Conservation (phyloP, 2,888 invertebrate species). For the Poecilus cupreus region DNA sequence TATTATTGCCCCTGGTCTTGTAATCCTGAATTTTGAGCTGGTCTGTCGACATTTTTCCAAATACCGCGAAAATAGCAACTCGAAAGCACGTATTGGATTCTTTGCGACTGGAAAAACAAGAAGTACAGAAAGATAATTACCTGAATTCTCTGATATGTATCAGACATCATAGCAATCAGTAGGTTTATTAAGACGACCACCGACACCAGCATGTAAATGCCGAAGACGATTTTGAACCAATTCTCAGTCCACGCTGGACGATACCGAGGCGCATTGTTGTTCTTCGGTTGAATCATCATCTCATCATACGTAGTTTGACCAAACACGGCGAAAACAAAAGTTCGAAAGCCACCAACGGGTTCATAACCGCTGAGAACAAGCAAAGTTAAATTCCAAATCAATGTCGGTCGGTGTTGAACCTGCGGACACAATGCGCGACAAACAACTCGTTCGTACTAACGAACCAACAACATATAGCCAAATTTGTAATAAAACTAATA, state of each 20-base stretch:
- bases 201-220: slow-evolving; percentile 98
- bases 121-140: slow-evolving; percentile 78
- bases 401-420: slow-evolving; percentile 11
- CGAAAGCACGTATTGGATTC: slow-evolving; percentile 94
- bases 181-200: slow-evolving; percentile 98
- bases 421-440: slow-evolving; percentile 27
- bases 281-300: slow-evolving; percentile 72
- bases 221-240: slow-evolving; percentile 94
- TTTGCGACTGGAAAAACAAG: slow-evolving; percentile 88
- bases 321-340: slow-evolving; percentile 98
- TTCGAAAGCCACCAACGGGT: slow-evolving; percentile 94
- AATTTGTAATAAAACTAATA: slow-evolving; percentile 33
- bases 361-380: slow-evolving; percentile 84
- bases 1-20: slow-evolving; percentile 73
- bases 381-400: slow-evolving; percentile 62
- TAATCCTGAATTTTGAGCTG: slow-evolving; percentile 83
- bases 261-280: slow-evolving; percentile 78
- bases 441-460: slow-evolving; percentile 45
- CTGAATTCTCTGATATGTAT: slow-evolving; percentile 99
- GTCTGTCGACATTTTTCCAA: slow-evolving; percentile 93
- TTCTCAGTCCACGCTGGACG: slow-evolving; percentile 89
- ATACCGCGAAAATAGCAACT: slow-evolving; percentile 99
- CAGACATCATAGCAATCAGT: slow-evolving; percentile 99
- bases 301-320: slow-evolving; percentile 93
- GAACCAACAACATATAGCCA: slow-evolving; percentile 36